Evolutionary conservation across 2,113 vertebrate species (phyloP), one percentile per base, ranked within the genome.

Genomic region (Morone saxatilis): DNA sequence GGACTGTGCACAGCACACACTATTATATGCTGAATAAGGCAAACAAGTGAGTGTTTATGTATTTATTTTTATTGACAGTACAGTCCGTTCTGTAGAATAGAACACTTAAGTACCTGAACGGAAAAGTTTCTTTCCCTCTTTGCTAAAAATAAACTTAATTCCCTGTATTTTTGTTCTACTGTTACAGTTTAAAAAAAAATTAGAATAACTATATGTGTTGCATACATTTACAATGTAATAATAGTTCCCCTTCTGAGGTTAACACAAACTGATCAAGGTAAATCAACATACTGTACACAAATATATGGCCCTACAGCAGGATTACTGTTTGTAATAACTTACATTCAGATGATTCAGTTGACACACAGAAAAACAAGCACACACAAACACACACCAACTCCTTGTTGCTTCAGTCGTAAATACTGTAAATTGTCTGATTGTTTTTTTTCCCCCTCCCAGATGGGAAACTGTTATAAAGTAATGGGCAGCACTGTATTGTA

Each of bases 311-410:
- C 90, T 90, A 94, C 93, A 94, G 69, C 94, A 90, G 81, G 50
- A 74, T 76, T 93, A 92, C 90, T 87, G 84, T 87, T 94, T 95
- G 91, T 85, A 94, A 94, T 69, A 83, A 85, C 84, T 95, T 96
- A 97, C 97, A 97, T 97, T 97, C 96, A 95, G 90, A 95, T 95
- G 91, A 78, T 89, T 95, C 77, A 92, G 89, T 84, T 89, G 89
- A 91, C 91, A 93, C 76, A 91, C 81, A 90, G 9, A 85, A 70
- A 41, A 68, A 66, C 48, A 83, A 92, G 9, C 93, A 89, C 89
- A 83, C 68, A 70, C 57, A 84, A 91, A 93, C 89, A 92, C 91
- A 90, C 88, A 88, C 75, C 61, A 86, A 78, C 67, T 70, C 17
- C 8, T 57, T 72, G 80, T 85, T 53, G 7, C 78, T 81, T 85